phyloP scores from a whole-genome alignment of 2,888 invertebrate species.

The Cheilosia scutellata region DNA sequence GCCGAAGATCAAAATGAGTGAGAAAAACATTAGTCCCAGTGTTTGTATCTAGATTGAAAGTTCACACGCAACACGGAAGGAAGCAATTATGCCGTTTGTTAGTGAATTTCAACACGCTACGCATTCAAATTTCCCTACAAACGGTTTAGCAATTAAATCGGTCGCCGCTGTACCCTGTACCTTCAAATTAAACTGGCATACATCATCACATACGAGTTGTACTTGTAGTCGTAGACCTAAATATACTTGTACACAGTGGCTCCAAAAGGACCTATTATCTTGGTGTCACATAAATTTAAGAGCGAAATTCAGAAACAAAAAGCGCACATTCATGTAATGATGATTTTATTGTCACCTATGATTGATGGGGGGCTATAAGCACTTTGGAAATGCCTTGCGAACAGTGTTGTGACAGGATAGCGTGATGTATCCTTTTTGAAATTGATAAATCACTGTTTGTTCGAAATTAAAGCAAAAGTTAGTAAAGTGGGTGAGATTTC shows the following conservation, averaged over 20 bases:
- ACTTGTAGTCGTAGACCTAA: background rate
- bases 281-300: slow-evolving; percentile 31
- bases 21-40: slow-evolving; percentile 70
- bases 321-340: slow-evolving; percentile 57
- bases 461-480: background rate
- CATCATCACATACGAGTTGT: slow-evolving; percentile 19
- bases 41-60: slow-evolving; percentile 55
- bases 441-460: slow-evolving; percentile 8
- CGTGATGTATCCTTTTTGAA: slow-evolving; percentile 14
- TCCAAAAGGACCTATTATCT: slow-evolving; percentile 16
- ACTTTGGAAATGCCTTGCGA: slow-evolving; percentile 31
- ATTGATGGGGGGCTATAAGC: slow-evolving; percentile 57
- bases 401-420: slow-evolving; percentile 31
- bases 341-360: slow-evolving; percentile 62
- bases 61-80: slow-evolving; percentile 74
- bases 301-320: slow-evolving; percentile 36
- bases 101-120: slow-evolving; percentile 72
- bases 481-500: background rate
- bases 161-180: slow-evolving; percentile 40
- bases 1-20: slow-evolving; percentile 65
- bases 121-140: slow-evolving; percentile 69
- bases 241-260: background rate
- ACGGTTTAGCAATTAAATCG: slow-evolving; percentile 69
- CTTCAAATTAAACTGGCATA: slow-evolving; percentile 54
- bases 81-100: slow-evolving; percentile 72